A percentile compares a stretch with the other conserved stretches of the same genome.
phyloP scores from a whole-genome alignment of 2,888 invertebrate genomes.

The Eudasyphora cyanicolor region DNA sequence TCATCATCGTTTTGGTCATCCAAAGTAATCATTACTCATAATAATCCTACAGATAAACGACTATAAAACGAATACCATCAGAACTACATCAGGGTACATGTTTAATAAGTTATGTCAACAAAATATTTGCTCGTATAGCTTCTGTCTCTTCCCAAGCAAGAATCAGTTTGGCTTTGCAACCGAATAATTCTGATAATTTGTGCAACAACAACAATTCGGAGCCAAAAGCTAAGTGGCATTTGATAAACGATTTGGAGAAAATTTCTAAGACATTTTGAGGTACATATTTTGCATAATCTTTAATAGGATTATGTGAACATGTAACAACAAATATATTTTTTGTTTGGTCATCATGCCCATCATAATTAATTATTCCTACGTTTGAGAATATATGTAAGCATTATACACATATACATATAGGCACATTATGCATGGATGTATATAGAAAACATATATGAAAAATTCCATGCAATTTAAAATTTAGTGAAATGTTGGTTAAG shows the following conservation, averaged over 20 bases:
- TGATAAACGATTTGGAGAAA: not conserved
- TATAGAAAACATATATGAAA: too few relatives aligned
- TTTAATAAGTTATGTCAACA: slow-evolving; percentile 3
- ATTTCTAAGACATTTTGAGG: not conserved
- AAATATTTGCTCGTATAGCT: slow-evolving; percentile 3
- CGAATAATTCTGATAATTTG: not conserved
- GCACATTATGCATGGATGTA: too few relatives aligned
- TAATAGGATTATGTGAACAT: not conserved
- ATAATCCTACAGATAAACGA: slow-evolving; percentile 3
- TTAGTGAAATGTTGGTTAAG: too few relatives aligned
- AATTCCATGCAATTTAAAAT: too few relatives aligned
- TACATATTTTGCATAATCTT: not conserved
- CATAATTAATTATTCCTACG: too few relatives aligned
- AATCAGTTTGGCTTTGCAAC: not conserved
- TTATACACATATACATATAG: too few relatives aligned
- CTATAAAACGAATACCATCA: slow-evolving; percentile 18
- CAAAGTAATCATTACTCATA: not conserved
- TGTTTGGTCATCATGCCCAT: not conserved
- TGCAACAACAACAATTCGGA: not conserved
- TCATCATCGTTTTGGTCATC: not conserved
- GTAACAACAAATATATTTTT: not conserved
- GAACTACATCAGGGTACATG: not conserved
- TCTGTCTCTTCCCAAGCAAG: not conserved
- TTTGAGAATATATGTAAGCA: too few relatives aligned
- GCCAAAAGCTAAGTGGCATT: not conserved